These are phyloP conservation scores for Carettochelys insculpta DNA, from an alignment of 2,113 vertebrate species.

Conservation along the genomic window DNA sequence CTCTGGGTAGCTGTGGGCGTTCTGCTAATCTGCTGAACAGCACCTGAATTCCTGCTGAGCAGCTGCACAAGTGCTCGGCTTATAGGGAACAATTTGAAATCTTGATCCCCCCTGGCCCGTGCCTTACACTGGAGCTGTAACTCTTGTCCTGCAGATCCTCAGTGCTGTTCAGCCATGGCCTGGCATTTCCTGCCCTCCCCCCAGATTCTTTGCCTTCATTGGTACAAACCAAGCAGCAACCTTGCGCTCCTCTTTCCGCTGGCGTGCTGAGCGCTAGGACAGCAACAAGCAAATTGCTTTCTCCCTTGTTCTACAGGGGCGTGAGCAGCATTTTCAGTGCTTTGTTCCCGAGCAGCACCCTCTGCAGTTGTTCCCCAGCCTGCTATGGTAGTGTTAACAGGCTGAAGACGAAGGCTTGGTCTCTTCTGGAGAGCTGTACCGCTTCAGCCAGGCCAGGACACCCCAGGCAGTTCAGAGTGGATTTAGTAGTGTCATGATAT, in stretches of 20 bases:
- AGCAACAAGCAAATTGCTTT: background rate
- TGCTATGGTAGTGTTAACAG: too few species aligned
- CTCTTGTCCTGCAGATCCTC: background rate
- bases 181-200: background rate
- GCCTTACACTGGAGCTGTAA: background rate
- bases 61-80: too few species aligned
- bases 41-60: too few species aligned
- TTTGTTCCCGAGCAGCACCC: rapidly evolving
- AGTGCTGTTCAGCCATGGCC: background rate
- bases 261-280: rapidly evolving
- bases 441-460: background rate
- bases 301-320: background rate
- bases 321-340: background rate
- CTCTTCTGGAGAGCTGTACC: background rate
- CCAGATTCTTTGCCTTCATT: background rate
- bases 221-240: background rate
- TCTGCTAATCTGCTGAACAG: too few species aligned
- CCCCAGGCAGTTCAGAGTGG: background rate
- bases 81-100: too few species aligned
- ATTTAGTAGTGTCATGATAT: background rate
- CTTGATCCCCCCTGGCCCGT: background rate
- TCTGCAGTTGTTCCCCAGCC: background rate
- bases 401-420: rapidly evolving
- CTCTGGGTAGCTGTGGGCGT: too few species aligned
- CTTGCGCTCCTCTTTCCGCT: rapidly evolving